These are phyloP conservation scores for Rallus limicola DNA, from an alignment of 2,113 vertebrate genomes.

Conservation along the genomic window DNA sequence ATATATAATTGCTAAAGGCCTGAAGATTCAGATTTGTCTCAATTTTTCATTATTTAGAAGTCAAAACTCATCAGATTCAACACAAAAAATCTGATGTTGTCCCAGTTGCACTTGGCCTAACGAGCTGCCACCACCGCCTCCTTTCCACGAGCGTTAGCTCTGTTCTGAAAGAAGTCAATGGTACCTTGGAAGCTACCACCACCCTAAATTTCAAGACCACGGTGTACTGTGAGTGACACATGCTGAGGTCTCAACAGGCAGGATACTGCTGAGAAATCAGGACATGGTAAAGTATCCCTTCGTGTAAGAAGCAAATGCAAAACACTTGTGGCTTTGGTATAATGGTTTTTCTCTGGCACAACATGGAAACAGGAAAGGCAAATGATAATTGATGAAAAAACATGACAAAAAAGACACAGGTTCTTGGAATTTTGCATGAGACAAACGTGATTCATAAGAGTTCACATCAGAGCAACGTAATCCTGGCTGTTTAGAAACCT, in stretches of 20 bases:
- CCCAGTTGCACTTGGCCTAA: not conserved
- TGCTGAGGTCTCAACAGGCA: not conserved
- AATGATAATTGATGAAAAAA: constrained; percentile 47
- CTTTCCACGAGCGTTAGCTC: not conserved
- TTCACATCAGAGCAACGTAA: not conserved
- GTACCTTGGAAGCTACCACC: not conserved
- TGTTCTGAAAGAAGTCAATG: not conserved
- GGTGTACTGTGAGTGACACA: not conserved
- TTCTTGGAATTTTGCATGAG: constrained; percentile 54
- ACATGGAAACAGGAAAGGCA: constrained; percentile 48
- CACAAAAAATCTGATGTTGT: not conserved
- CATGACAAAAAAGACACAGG: constrained; percentile 47
- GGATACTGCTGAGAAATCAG: constrained; percentile 30
- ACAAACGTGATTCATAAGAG: constrained; percentile 54
- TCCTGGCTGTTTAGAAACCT: constrained; percentile 37
- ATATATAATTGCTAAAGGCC: not conserved
- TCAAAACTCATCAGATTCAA: not conserved
- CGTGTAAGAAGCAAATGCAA: constrained; percentile 52
- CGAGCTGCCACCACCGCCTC: not conserved
- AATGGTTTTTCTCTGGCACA: constrained; percentile 51
- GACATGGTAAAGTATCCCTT: not conserved
- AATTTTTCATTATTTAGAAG: not conserved
- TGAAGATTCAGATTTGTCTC: not conserved
- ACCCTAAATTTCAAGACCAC: not conserved
- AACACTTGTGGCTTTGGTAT: constrained; percentile 57